Evolutionary conservation across 37 sponge, comb jelly and placozoan genomes (phyloP).

Genomic region (Haliclona indistincta): DNA sequence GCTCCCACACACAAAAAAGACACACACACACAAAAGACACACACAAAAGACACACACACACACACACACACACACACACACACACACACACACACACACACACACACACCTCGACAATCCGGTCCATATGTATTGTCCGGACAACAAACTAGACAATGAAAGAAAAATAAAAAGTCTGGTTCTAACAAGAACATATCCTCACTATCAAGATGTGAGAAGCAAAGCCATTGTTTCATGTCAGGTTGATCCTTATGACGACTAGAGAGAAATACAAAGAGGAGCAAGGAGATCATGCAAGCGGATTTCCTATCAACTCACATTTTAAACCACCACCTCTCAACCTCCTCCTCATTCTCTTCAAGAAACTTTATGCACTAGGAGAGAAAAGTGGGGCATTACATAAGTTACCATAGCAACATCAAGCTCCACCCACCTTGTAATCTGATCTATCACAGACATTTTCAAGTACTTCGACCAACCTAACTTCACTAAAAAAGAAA

Average conservation of each 20-base stretch:
- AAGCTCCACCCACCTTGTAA: slow-evolving; percentile 5
- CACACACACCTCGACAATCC: slow-evolving; percentile 52
- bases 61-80: neutral
- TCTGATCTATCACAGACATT: slow-evolving; percentile 20
- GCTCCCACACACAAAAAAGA: no score
- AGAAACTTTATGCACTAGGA: slow-evolving; percentile 69
- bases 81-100: neutral
- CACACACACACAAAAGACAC: neutral
- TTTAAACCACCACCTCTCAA: slow-evolving; percentile 93
- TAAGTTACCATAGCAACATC: no score
- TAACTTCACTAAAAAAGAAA: slow-evolving; percentile 73
- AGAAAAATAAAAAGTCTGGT: neutral
- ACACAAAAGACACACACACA: no score
- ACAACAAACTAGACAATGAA: slow-evolving; percentile 64
- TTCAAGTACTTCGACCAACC: slow-evolving; percentile 89
- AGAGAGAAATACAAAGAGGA: neutral
- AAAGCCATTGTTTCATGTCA: slow-evolving; percentile 73
- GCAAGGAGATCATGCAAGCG: neutral
- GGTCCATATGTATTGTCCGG: slow-evolving; percentile 69
- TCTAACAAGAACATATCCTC: neutral
- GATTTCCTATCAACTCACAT: slow-evolving; percentile 40
- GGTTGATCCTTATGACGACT: slow-evolving; percentile 52
- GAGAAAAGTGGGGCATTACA: no score
- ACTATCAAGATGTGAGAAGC: slow-evolving; percentile 55
- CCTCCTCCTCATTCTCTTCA: slow-evolving; percentile 75